Evolutionary conservation across 2,113 vertebrate genomes (phyloP), one percentile per base, ranked within the genome.

Genomic region (Psophia crepitans): DNA sequence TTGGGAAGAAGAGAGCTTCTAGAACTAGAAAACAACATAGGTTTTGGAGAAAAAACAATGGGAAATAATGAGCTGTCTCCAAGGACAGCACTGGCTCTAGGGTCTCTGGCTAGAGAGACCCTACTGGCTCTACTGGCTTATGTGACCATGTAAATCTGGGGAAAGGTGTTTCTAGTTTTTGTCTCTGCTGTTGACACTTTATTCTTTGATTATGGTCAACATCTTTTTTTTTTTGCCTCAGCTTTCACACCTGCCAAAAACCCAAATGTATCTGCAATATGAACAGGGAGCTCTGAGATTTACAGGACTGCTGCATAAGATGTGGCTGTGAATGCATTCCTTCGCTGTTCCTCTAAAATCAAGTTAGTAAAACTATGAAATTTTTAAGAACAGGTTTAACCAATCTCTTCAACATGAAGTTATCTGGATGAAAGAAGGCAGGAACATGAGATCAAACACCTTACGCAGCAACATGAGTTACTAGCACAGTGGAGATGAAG

Each of bases 301-400:
- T 46, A 51, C 0, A 8, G 22, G 16, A 56, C 5, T 39, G 14
- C 7, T 8, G 0, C 1, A 0, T 14, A 54, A 58, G 2, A 41
- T 17, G 35, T 58, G n/a, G 1, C 5, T 44, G 5, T 56, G 57
- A 49, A 51, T 15, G 2, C 5, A 30, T 58, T 76, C 43, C 2
- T 71, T 75, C 49, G 19, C 8, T 48, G 8, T 39, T 57, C 3
- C 1, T 14, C 35, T 65, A 54, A 88, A 64, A 39, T 11, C 3
- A 32, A 46, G 4, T 26, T 18, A 65, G 12, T 32, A 68, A 87
- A 87, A 27, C 5, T 9, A 15, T 3, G 3, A 53, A 0, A 14
- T 27, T 78, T 91, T 74, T 79, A 74, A 79, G 33, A 84, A 63
- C 3, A 35, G 9, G 46, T 7, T 57, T 73, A 73, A 46, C 5